Percentiles rank a stretch among this genome's conserved stretches.
phyloP scores from a whole-genome alignment of 2,888 invertebrate genomes.

The Andrena hattorfiana region DNA sequence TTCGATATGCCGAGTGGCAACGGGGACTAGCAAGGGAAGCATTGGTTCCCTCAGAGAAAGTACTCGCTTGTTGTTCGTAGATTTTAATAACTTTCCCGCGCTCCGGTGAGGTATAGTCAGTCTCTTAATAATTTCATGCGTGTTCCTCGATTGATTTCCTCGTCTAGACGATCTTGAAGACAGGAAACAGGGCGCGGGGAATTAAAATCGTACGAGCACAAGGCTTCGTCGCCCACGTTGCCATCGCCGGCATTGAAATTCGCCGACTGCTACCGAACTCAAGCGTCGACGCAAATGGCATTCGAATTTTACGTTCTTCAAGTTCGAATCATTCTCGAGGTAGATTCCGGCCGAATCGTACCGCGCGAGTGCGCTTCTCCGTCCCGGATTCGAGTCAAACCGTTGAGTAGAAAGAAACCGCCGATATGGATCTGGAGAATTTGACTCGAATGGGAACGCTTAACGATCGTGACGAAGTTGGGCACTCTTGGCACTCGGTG shows the following conservation, averaged over 20 bases:
- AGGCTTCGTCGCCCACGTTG: background rate
- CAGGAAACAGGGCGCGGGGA: background rate
- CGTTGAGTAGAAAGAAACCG: background rate
- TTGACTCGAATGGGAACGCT: constrained; percentile 17
- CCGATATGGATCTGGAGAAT: background rate
- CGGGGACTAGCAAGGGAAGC: constrained; percentile 3
- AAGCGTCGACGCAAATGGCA: background rate
- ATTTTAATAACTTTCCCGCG: constrained; percentile 23
- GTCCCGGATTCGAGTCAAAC: constrained; percentile 16
- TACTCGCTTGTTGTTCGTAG: background rate
- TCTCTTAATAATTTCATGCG: constrained; percentile 38
- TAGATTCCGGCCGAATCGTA: constrained; percentile 10
- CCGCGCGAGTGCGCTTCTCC: background rate
- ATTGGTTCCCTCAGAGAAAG: background rate
- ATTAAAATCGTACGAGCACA: constrained; percentile 16
- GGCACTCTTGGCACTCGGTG: constrained; percentile 37
- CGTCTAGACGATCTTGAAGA: background rate
- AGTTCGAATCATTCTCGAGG: constrained; percentile 16
- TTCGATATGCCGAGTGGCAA: background rate
- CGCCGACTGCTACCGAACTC: background rate
- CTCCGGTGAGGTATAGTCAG: constrained; percentile 33
- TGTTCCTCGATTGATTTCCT: constrained; percentile 4
- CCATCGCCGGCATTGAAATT: background rate
- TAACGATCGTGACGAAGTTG: background rate
- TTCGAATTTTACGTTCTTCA: constrained; percentile 16